Evolutionary conservation across 2,113 vertebrate genomes (phyloP), one percentile per base, ranked within the genome.

Genomic region (Cyprinodon tularosa): DNA sequence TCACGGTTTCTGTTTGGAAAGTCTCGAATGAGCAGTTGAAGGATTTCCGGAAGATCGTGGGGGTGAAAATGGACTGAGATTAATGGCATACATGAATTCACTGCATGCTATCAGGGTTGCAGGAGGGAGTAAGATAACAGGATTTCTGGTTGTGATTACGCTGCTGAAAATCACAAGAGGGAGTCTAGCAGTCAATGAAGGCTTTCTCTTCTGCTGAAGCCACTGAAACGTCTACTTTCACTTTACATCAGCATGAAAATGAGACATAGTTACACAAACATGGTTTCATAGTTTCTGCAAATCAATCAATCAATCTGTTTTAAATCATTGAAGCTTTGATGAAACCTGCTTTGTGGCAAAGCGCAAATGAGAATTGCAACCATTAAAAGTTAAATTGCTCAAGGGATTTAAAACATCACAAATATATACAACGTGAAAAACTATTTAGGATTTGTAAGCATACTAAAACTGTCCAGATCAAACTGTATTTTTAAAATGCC

Each of bases 11-110:
- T 82, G 36, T 76, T 77, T 57, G 71, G 74, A 60, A 61, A 69
- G 78, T 74, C 73, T 68, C 87, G 11, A 39, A 22, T 42, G 36
- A 38, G 45, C 20, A 20, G 62, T 44, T 44, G 13, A 10, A 39
- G 38, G 12, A 20, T 66, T 74, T 50, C 7, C 4, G 38, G 38
- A 57, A 4, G 11, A 14, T 0, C 15, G 29, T 29, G 29, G 29
- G 29, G 29, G 29, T 29, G 29, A 50, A 62, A n/a, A 67, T 3
- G 17, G 17, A 47, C 64, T 45, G 59, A 74, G 72, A 79, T 68
- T 47, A 68, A 42, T 66, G 37, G 76, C 78, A 67, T 76, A 81
- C 74, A 62, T 17, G 20, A 38, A 65, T 82, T 80, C 50, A 78
- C 66, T 37, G 48, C 17, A 47, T 29, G 60, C 57, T 78, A 68